A percentile compares a stretch with the other conserved stretches of the same genome.
These are phyloP conservation scores for Rutilus rutilus DNA, from an alignment of 2,113 vertebrate species.

Conservation along the genomic window DNA sequence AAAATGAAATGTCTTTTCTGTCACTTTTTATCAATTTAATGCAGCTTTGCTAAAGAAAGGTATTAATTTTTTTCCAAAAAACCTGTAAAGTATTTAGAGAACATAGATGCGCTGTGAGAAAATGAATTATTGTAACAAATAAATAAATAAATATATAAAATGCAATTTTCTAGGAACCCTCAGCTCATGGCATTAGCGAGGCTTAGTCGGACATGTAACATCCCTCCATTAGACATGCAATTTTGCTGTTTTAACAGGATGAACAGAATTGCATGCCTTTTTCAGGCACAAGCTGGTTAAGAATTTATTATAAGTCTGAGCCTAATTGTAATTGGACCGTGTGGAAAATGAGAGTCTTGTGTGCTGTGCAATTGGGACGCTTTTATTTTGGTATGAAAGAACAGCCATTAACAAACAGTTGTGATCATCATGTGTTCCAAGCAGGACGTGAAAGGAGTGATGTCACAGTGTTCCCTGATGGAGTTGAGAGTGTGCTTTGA, in stretches of 20 bases:
- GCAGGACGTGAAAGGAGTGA: conserved; percentile 10
- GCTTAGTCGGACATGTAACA: conserved; percentile 10
- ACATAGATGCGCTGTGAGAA: background rate
- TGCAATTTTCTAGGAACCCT: background rate
- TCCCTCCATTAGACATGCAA: conserved; percentile 15
- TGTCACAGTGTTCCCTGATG: conserved; percentile 24
- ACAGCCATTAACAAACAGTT: conserved; percentile 44
- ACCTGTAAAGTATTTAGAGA: background rate
- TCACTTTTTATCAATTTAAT: background rate
- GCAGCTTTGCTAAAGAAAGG: background rate
- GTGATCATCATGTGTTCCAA: conserved; percentile 9
- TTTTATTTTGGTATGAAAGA: conserved; percentile 45
- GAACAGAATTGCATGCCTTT: conserved; percentile 15
- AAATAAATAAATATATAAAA: background rate
- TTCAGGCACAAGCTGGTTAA: conserved; percentile 32
- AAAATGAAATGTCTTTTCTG: background rate
- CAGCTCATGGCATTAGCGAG: background rate
- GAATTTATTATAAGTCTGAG: conserved; percentile 40
- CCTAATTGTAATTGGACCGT: conserved; percentile 44
- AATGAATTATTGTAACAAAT: background rate
- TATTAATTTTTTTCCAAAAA: background rate
- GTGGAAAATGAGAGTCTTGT: conserved; percentile 14
- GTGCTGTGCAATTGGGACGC: conserved; percentile 39
- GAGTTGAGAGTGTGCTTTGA: conserved; percentile 11
- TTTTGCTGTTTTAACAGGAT: conserved; percentile 24